Conservation (phyloP, 1,140 invertebrate species). For the Aphaenogaster ashmeadi region DNA sequence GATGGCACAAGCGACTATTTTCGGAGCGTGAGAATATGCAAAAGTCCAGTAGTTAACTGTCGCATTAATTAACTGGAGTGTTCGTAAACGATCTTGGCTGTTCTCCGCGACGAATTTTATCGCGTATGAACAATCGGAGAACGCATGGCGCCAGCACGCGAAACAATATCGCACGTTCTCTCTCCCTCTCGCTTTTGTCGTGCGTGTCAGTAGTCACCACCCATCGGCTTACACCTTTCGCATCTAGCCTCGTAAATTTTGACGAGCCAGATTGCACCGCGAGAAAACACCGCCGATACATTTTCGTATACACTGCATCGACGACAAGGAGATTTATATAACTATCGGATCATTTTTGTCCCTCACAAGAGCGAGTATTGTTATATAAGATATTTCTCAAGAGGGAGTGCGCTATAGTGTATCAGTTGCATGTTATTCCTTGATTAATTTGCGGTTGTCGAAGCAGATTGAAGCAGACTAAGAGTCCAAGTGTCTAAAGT, state of each 20-base stretch:
- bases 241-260: slow-evolving; percentile 49
- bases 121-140: not conserved
- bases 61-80: not conserved
- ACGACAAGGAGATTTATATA: slow-evolving; percentile 43
- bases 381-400: slow-evolving; percentile 29
- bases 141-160: not conserved
- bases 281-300: slow-evolving; percentile 34
- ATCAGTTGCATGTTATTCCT: slow-evolving; percentile 18
- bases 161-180: not conserved
- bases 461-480: not conserved
- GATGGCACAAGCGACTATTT: not conserved
- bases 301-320: not conserved
- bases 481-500: not conserved
- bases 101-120: not conserved
- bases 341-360: slow-evolving; percentile 28
- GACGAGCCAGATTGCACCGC: slow-evolving; percentile 38
- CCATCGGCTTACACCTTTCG: slow-evolving; percentile 58
- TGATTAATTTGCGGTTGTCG: slow-evolving; percentile 24
- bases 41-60: not conserved
- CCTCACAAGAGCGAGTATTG: not conserved
- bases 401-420: not conserved
- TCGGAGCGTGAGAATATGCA: slow-evolving; percentile 1
- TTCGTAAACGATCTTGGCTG: not conserved
- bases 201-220: slow-evolving; percentile 46
- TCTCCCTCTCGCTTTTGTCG: not conserved